Base-by-base conservation (phyloP, 2,888 invertebrate genomes). In the Lithophane ornitopus region DNA sequence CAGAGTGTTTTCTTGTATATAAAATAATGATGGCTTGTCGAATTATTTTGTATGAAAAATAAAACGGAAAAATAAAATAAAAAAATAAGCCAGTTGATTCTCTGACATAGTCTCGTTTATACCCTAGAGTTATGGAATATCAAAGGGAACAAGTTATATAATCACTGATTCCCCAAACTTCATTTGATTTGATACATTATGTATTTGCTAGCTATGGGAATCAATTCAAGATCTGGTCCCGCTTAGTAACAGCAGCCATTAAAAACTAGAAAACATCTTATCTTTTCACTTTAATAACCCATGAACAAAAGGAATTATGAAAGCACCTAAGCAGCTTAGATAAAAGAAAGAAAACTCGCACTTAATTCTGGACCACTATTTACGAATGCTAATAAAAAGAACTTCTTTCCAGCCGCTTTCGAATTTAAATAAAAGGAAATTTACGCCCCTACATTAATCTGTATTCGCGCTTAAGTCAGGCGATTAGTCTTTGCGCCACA, bases 401-500 rank as follows among this genome's bases (percentile, higher is more conserved):
- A 80, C 41, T 76, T 79, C 70, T 61, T 70, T 78, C 82, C 68
- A 65, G 66, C 68, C 28, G 46, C 52, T 87, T 85, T 85, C 81
- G 82, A 84, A 84, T 86, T 85, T 78, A 83, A 87, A 86, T 87
- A 83, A 87, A 89, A 84, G 84, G 54, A 76, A 87, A 86, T 84
- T 85, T 84, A 86, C 81, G 74, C 59, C 34, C 49, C 67, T 73
- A 74, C 82, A 88, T 90, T 89, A 87, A 90, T 91, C 89, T 91
- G 85, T 83, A 88, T 89, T 89, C 84, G 54, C 81, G 76, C 73
- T 86, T 88, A 89, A 89, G 87, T 87, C 83, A 59, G 58, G 41
- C 87, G 86, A 91, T 92, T 91, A 92, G 87, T 90, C 89, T 89
- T 87, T 87, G 86, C 82, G 76, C 88, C 84, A 79, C 83, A 85